A percentile compares a stretch with the other conserved stretches of the same genome.
Conservation (phyloP, 2,888 invertebrate genomes). For the Oscheius sp. region DNA sequence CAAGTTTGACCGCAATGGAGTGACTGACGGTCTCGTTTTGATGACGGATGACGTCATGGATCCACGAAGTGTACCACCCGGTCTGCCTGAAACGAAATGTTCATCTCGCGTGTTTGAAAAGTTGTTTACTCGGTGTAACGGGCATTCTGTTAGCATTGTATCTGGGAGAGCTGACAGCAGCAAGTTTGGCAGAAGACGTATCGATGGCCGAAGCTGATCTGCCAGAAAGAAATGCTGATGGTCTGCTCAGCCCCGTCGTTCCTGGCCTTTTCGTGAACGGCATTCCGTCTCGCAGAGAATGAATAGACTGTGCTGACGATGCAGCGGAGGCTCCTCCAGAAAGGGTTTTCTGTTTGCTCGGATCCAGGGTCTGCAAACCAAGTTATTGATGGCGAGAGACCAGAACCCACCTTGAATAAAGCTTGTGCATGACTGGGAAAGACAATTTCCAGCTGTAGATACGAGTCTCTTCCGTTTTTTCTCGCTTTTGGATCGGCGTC, state of each 20-base stretch:
- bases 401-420: slow-evolving; percentile 44
- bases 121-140: neutral
- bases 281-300: slow-evolving; percentile 44
- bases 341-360: slow-evolving; percentile 81
- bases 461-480: slow-evolving; percentile 80
- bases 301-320: slow-evolving; percentile 69
- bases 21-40: slow-evolving; percentile 8
- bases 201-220: slow-evolving; percentile 39
- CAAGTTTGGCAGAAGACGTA: slow-evolving; percentile 17
- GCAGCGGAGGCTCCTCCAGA: slow-evolving; percentile 79
- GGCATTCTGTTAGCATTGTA: neutral
- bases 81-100: neutral
- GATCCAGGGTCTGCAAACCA: slow-evolving; percentile 81
- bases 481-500: slow-evolving; percentile 94
- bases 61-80: too few relatives aligned
- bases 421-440: slow-evolving; percentile 53
- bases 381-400: too few relatives aligned
- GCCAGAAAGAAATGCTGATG: slow-evolving; percentile 39
- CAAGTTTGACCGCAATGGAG: neutral
- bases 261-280: slow-evolving; percentile 36
- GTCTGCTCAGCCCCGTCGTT: slow-evolving; percentile 15
- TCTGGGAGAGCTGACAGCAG: slow-evolving; percentile 5
- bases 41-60: neutral
- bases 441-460: slow-evolving; percentile 45
- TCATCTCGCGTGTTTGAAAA: neutral